Base-by-base conservation (phyloP, 2,797 vertebrate species). In the Loriculus beryllinus region DNA sequence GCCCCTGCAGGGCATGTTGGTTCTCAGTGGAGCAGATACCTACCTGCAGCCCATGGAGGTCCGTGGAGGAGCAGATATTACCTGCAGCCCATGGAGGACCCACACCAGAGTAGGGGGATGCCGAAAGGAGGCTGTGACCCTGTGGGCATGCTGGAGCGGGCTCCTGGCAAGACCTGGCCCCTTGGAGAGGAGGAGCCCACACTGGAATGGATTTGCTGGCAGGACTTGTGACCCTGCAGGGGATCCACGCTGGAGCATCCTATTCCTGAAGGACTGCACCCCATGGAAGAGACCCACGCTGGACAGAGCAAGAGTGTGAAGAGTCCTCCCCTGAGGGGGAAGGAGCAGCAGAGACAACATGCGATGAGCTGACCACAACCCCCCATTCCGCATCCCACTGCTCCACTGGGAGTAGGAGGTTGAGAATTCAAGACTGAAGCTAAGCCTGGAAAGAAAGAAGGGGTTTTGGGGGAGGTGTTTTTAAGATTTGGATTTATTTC, bases 351-450 rank as follows among this genome's bases (percentile, higher is more conserved):
- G 43, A 64, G 28, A 47, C 10, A 31, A 4, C 5, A 0, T 33
- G 23, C 67, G 40, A 47, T 4, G 6, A 56, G 19, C 14, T 18
- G 70, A 75, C 15, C 1, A 1, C 21, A 54, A 1, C 8, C 33
- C 33, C 7, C 16, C 16, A 8, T 71, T 91, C 13, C 6, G 16
- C 1, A 1, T 90, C 4, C 6, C 2, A 6, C 9, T 77, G n/a
- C 2, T 2, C 62, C 1, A 1, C 21, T 39, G 3, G 3, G 6
- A 14, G 6, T 29, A 29, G 39, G 14, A 64, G 29, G 45, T 5
- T 54, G 47, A 60, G 25, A 65, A 59, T 23, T 52, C 0, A 2
- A 3, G 25, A 31, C 3, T 56, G 7, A 75, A 62, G 22, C 45
- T 92, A 14, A 65, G 17, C 26, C 25, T 2, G 3, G 33, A 8